phyloP scores from a whole-genome alignment of 2,888 invertebrate species.

The Stenotaenia linearis region DNA sequence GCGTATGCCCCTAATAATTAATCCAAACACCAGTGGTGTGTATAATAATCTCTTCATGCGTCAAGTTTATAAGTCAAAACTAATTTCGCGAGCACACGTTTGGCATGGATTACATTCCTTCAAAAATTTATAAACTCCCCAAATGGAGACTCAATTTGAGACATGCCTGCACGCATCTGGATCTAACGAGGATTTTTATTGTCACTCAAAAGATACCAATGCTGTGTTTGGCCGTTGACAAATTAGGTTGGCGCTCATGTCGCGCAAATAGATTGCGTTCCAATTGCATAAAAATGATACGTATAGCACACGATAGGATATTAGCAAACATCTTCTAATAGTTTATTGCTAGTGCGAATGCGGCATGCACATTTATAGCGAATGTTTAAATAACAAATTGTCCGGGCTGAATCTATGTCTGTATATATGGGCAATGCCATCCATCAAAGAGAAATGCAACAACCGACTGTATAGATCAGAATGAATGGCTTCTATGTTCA shows the following conservation, averaged over 20 bases:
- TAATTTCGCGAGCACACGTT: constrained; percentile 22
- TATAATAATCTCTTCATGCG: constrained; percentile 24
- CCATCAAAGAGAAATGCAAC: constrained; percentile 12
- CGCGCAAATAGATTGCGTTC: background rate
- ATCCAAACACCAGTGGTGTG: constrained; percentile 26
- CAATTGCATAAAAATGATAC: background rate
- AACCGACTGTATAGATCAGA: constrained; percentile 16
- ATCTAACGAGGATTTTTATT: constrained; percentile 2
- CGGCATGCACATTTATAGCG: constrained; percentile 5
- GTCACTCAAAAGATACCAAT: constrained; percentile 7
- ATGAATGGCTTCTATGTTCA: constrained; percentile 26
- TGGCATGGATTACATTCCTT: constrained; percentile 26
- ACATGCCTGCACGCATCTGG: constrained; percentile 23
- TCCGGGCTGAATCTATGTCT: constrained; percentile 24
- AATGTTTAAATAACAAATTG: constrained; percentile 24
- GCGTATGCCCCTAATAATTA: constrained; percentile 17
- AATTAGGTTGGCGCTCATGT: background rate
- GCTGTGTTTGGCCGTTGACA: background rate
- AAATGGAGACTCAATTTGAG: constrained; percentile 17
- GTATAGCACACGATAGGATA: background rate
- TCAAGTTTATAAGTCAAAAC: constrained; percentile 26
- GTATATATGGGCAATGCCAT: constrained; percentile 20
- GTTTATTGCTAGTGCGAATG: constrained; percentile 10
- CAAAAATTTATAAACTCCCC: constrained; percentile 19
- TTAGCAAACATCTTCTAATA: constrained; percentile 24